A percentile compares a stretch with the other conserved stretches of the same genome.
These are phyloP conservation scores for Gonocerus acuteangulatus DNA, from an alignment of 2,888 invertebrate species.

Conservation along the genomic window DNA sequence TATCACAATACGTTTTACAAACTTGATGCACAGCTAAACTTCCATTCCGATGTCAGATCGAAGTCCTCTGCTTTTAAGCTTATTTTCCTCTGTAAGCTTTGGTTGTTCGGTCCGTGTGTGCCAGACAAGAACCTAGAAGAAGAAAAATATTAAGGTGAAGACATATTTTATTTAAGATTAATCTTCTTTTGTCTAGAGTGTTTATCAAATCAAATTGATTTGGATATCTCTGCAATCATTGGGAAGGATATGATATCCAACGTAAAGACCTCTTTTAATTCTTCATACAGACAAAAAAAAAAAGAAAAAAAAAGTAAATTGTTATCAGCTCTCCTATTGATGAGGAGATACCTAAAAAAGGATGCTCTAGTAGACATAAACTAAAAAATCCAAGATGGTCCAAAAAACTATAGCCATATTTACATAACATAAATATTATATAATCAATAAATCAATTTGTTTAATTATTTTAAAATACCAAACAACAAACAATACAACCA, in stretches of 20 bases:
- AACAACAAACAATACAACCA: too few species aligned
- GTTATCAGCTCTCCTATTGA: too few species aligned
- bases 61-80: slow-evolving; percentile 48
- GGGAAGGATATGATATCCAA: neutral
- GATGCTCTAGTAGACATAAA: too few species aligned
- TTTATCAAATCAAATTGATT: neutral
- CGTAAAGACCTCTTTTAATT: too few species aligned
- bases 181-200: neutral
- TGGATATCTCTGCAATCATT: neutral
- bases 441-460: too few species aligned
- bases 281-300: too few species aligned
- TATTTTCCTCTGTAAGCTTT: slow-evolving; percentile 60
- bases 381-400: too few species aligned
- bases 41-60: slow-evolving; percentile 55
- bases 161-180: neutral
- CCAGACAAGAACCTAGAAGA: slow-evolving; percentile 85
- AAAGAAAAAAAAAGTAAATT: too few species aligned
- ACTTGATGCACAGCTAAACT: slow-evolving; percentile 46
- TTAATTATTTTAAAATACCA: too few species aligned
- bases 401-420: too few species aligned
- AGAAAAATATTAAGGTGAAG: slow-evolving; percentile 12
- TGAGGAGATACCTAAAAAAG: too few species aligned
- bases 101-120: slow-evolving; percentile 93
- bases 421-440: too few species aligned
- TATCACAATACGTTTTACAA: neutral